These are phyloP conservation scores for Itoplectis maculator DNA, from an alignment of 2,888 invertebrate species.

Conservation along the genomic window DNA sequence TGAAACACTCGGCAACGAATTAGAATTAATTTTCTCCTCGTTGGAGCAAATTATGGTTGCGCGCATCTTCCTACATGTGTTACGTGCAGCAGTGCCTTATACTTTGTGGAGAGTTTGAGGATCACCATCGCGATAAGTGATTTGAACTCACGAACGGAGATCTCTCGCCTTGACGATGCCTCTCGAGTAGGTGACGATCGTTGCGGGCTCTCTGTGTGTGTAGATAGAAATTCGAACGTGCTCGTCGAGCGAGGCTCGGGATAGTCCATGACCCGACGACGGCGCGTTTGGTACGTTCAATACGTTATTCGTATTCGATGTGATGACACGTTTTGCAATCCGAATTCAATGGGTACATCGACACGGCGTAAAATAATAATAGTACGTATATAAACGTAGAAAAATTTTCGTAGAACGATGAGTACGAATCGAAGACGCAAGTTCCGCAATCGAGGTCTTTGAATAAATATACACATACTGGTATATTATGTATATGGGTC, in stretches of 20 bases:
- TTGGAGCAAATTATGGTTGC: constrained; percentile 50
- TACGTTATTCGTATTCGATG: constrained; percentile 10
- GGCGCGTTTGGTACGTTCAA: background rate
- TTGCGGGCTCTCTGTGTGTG: background rate
- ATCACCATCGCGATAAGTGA: constrained; percentile 48
- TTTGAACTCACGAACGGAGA: constrained; percentile 58
- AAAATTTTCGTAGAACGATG: background rate
- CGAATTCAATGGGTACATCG: constrained; percentile 23
- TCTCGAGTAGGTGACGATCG: constrained; percentile 34
- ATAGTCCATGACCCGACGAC: constrained; percentile 35
- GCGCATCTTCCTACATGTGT: background rate
- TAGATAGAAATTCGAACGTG: constrained; percentile 35
- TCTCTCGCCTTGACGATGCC: constrained; percentile 33
- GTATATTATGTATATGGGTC: too few relatives aligned
- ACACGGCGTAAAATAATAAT: too few relatives aligned
- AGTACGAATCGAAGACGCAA: constrained; percentile 36
- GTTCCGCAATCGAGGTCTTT: constrained; percentile 48
- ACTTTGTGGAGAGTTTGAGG: background rate
- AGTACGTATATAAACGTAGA: background rate
- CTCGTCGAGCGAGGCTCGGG: constrained; percentile 3
- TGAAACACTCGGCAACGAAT: constrained; percentile 31
- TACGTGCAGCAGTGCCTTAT: background rate
- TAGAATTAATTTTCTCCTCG: constrained; percentile 57
- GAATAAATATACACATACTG: too few relatives aligned
- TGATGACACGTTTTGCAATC: constrained; percentile 54